phyloP scores from a whole-genome alignment of 2,113 vertebrate species.

The Macrotus californicus region DNA sequence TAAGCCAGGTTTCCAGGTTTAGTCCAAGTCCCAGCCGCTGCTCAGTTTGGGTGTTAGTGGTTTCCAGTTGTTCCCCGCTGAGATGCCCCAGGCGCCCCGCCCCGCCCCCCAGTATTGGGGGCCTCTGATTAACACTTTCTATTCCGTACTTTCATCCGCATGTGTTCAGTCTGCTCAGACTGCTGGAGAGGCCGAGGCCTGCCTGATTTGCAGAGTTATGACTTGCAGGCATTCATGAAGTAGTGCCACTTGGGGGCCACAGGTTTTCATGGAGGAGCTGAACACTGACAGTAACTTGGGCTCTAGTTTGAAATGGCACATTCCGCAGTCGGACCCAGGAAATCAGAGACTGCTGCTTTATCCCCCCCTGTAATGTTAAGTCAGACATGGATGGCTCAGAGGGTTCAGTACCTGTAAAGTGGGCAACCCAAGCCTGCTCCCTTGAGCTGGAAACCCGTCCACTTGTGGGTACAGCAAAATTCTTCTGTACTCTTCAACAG shows the following conservation, averaged over 20 bases:
- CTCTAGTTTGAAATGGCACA: neutral
- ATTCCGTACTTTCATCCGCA: neutral
- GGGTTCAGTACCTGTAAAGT: neutral
- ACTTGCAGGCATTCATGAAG: neutral
- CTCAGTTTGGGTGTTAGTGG: neutral
- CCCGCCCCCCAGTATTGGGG: neutral
- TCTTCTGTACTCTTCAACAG: neutral
- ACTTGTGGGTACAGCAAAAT: neutral
- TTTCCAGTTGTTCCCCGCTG: neutral
- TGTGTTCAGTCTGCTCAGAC: neutral
- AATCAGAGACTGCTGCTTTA: neutral
- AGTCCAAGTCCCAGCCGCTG: constrained; percentile 5
- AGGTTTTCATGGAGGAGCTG: neutral
- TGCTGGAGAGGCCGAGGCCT: constrained; percentile 5
- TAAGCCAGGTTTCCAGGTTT: neutral
- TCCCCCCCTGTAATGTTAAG: neutral
- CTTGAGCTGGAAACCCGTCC: neutral
- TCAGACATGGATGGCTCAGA: neutral
- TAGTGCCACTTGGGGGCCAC: neutral
- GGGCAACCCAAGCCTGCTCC: neutral
- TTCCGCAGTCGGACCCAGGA: neutral
- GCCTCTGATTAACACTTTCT: constrained; percentile 45
- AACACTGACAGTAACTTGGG: neutral
- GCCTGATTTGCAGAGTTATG: neutral
- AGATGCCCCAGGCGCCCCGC: neutral